Conservation (phyloP, 1,140 invertebrate genomes). For the Amyelois transitella region DNA sequence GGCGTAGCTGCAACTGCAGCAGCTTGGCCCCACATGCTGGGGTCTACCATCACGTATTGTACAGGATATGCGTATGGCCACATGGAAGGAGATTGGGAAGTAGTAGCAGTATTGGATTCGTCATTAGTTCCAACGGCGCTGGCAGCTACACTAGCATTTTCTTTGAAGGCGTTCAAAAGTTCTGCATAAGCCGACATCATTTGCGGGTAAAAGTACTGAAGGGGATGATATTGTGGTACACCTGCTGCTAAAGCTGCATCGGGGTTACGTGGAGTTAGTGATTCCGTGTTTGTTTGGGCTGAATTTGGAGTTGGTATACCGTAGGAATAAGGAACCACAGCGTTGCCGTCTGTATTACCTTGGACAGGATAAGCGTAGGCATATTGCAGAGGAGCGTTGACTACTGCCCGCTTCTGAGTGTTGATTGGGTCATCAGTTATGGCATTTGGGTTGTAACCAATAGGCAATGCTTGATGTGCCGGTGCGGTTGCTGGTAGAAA, state of each 20-base stretch:
- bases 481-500: slow-evolving; percentile 37
- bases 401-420: slow-evolving; percentile 37
- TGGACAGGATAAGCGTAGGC: slow-evolving; percentile 34
- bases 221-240: slow-evolving; percentile 30
- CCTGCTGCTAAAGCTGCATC: slow-evolving; percentile 5
- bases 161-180: slow-evolving; percentile 36
- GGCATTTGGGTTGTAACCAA: slow-evolving; percentile 23
- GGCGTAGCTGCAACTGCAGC: slow-evolving; percentile 11
- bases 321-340: slow-evolving; percentile 30
- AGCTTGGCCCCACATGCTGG: slow-evolving; percentile 35
- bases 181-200: slow-evolving; percentile 48
- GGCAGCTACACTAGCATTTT: slow-evolving; percentile 3
- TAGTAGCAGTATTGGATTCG: slow-evolving; percentile 17
- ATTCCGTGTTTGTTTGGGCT: slow-evolving; percentile 14
- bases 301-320: slow-evolving; percentile 13
- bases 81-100: slow-evolving; percentile 18
- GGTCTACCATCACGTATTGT: slow-evolving; percentile 54
- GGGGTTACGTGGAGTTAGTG: slow-evolving; percentile 16
- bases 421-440: slow-evolving; percentile 29
- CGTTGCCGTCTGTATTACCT: slow-evolving; percentile 18
- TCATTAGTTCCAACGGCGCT: slow-evolving; percentile 20
- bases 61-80: slow-evolving; percentile 49
- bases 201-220: slow-evolving; percentile 51
- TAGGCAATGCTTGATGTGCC: slow-evolving; percentile 13
- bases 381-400: slow-evolving; percentile 38